phyloP scores from a whole-genome alignment of 2,113 vertebrate genomes.

The Xyrauchen texanus region DNA sequence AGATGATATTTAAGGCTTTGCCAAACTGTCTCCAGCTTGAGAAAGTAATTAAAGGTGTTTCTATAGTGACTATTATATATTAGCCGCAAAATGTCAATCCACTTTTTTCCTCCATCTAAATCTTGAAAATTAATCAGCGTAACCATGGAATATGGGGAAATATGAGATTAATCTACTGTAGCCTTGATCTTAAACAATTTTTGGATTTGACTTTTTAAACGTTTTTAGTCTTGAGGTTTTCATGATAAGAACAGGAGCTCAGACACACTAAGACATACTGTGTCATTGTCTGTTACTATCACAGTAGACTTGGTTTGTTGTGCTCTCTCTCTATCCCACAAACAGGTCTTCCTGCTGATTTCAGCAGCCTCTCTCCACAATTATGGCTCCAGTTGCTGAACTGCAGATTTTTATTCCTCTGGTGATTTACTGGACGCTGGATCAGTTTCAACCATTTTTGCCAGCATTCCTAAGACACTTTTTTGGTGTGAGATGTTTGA shows the following conservation, averaged over 20 bases:
- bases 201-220: no score
- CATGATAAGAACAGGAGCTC: no score
- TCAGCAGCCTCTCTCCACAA: constrained; percentile 77
- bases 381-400: constrained; percentile 75
- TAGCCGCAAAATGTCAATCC: constrained; percentile 38
- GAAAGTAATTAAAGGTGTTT: constrained; percentile 60
- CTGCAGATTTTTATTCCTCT: constrained; percentile 73
- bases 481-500: constrained; percentile 39
- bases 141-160: background rate
- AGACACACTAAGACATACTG: no score
- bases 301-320: background rate
- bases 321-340: constrained; percentile 38
- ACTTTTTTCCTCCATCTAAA: constrained; percentile 2
- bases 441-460: constrained; percentile 55
- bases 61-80: constrained; percentile 49
- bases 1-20: constrained; percentile 19
- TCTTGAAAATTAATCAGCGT: constrained; percentile 11
- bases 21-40: constrained; percentile 55
- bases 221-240: no score
- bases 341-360: constrained; percentile 71
- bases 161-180: no score
- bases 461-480: constrained; percentile 38
- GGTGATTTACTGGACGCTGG: constrained; percentile 57
- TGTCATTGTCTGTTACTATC: no score
- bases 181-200: no score